Base-by-base conservation (phyloP, 2,888 invertebrate genomes). In the Stomorhina lunata region DNA sequence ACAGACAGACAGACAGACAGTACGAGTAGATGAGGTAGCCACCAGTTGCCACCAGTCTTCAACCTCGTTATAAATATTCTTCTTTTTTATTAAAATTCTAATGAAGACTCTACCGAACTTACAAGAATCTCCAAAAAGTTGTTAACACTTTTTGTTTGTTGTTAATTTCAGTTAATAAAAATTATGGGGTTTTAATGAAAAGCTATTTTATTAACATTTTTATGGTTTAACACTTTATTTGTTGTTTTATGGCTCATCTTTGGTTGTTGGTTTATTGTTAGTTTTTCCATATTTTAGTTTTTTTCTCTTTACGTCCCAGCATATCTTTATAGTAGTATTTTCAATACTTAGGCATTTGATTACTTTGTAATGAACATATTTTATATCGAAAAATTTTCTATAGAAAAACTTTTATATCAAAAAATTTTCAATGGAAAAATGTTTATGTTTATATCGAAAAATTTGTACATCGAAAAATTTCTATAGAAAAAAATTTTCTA, bases 161-260 rank as follows among this genome's bases (percentile, higher is more conserved):
- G 50, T 50, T 29, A 25, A 53, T 72, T 61, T 57, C 27, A 10
- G 25, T 27, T 61, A 77, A n/a, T n/a, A n/a, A 40, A 34, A 9
- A 12, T 81, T 61, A 66, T 73, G 53, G 50, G 72, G 15, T 81
- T 81, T 81, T 81, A 71, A 65, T 65, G 71, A 69, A 77, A 72
- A 59, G 55, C 66, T 53, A 55, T 65, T 66, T 72, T 80, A 65
- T 84, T 61, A 77, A 37, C 77, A 80, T 79, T 81, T 75, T 61
- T 68, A 75, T 61, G 48, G 48, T 59, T 59, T 59, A 68, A 45
- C 57, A 68, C 53, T 77, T 68, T 77, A 37, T 68, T 68, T 68
- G 50, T 57, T 66, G 65, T 12, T 69, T 22, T 27, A 48, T 10
- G n/a, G 15, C 53, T 12, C 55, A 34, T 80, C 65, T 69, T 27